phyloP scores from a whole-genome alignment of 2,113 vertebrate species.

The Shinisaurus crocodilurus region DNA sequence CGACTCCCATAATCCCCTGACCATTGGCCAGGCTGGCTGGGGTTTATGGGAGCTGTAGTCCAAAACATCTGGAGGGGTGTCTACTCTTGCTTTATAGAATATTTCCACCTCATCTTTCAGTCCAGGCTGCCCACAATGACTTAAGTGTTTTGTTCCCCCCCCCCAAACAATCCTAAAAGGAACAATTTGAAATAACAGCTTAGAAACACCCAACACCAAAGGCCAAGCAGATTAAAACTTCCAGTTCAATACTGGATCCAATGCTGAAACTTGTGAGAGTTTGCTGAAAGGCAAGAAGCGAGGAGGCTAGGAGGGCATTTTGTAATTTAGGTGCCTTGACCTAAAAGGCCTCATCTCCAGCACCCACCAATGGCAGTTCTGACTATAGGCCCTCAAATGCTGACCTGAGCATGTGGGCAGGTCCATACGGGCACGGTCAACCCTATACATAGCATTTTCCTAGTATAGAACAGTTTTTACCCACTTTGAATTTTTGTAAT shows the following conservation, averaged over 20 bases:
- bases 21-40: too few species aligned
- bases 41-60: background rate
- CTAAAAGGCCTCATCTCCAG: background rate
- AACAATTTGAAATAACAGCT: background rate
- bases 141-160: too few species aligned
- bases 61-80: too few species aligned
- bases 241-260: background rate
- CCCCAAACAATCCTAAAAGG: background rate
- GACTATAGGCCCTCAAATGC: background rate
- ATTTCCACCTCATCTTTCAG: background rate
- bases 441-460: background rate
- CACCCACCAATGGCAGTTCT: background rate
- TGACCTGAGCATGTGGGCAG: background rate
- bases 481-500: background rate
- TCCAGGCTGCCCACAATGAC: background rate
- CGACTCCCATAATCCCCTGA: too few species aligned
- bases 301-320: background rate
- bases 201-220: background rate
- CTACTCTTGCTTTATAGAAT: background rate
- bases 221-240: background rate
- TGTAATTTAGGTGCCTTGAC: background rate
- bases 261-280: background rate
- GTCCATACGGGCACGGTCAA: background rate
- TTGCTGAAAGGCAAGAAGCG: background rate
- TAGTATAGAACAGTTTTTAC: background rate